Evolutionary conservation across 1,140 invertebrate species (phyloP).

Genomic region (Calephelis nemesis): DNA sequence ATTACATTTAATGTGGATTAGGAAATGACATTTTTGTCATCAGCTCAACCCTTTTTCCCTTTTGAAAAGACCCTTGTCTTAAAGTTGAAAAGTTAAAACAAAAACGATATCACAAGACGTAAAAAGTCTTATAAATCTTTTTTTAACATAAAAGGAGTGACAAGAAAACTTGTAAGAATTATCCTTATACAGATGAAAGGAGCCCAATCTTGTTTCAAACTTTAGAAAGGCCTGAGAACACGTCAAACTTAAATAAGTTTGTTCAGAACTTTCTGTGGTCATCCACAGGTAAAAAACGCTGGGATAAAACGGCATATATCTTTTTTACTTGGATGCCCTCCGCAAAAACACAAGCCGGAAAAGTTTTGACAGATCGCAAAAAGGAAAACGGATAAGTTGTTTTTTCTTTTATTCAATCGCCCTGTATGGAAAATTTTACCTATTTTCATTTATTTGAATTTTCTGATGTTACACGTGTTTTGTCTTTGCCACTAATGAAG

Average conservation of each 20-base stretch:
- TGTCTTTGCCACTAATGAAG: too few relatives aligned
- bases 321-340: constrained; percentile 6
- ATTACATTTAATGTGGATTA: too few relatives aligned
- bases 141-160: constrained; percentile 9
- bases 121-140: constrained; percentile 9
- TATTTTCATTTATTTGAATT: too few relatives aligned
- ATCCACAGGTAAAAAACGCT: constrained; percentile 1
- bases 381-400: constrained; percentile 5
- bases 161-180: constrained; percentile 4
- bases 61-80: background rate
- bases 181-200: constrained; percentile 14
- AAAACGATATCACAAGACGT: constrained; percentile 10
- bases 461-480: too few relatives aligned
- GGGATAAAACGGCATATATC: constrained; percentile 5
- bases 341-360: constrained; percentile 7
- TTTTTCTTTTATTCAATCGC: background rate
- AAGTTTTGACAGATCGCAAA: constrained; percentile 7
- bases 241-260: constrained; percentile 12
- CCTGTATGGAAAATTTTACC: background rate
- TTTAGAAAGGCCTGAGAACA: background rate
- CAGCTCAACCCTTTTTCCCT: too few relatives aligned
- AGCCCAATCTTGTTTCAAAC: constrained; percentile 10
- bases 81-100: constrained; percentile 3
- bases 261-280: constrained; percentile 5
- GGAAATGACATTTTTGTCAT: too few relatives aligned